Percentiles rank a stretch among this genome's conserved stretches.
Conservation (phyloP, 2,888 invertebrate genomes). For the Lithophane ornitopus region DNA sequence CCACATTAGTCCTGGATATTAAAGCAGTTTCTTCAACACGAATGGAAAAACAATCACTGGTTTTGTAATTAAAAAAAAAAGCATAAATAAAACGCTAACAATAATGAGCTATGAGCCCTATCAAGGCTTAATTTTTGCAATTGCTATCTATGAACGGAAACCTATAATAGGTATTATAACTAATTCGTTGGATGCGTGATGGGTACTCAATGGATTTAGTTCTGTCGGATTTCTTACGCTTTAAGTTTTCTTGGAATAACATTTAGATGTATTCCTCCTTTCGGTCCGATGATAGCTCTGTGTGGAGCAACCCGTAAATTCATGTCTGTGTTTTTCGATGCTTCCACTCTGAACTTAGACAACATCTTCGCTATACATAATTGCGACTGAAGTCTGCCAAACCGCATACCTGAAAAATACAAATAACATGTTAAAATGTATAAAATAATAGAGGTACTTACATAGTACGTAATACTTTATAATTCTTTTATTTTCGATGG, state of each 20-base stretch:
- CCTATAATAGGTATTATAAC: too few species aligned
- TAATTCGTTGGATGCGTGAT: neutral
- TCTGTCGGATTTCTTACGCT: neutral
- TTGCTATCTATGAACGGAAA: neutral
- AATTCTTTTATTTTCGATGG: neutral
- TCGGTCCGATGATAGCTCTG: constrained; percentile 49
- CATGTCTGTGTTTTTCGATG: constrained; percentile 63
- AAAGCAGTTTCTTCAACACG: neutral
- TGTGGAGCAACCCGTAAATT: constrained; percentile 43
- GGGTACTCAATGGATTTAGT: neutral
- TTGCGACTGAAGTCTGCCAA: constrained; percentile 72
- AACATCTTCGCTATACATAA: constrained; percentile 72
- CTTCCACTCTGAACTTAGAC: constrained; percentile 69
- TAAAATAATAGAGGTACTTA: neutral
- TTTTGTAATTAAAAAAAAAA: neutral
- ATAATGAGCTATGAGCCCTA: neutral
- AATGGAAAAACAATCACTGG: neutral
- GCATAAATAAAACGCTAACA: neutral
- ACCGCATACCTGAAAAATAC: constrained; percentile 73
- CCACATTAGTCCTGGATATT: neutral
- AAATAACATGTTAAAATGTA: neutral
- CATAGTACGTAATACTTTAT: neutral
- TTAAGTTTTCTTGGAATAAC: constrained; percentile 40
- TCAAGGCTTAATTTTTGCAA: neutral
- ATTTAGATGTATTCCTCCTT: constrained; percentile 56